Evolutionary conservation across 2,797 vertebrate species (phyloP).

Genomic region (Carduelis carduelis): DNA sequence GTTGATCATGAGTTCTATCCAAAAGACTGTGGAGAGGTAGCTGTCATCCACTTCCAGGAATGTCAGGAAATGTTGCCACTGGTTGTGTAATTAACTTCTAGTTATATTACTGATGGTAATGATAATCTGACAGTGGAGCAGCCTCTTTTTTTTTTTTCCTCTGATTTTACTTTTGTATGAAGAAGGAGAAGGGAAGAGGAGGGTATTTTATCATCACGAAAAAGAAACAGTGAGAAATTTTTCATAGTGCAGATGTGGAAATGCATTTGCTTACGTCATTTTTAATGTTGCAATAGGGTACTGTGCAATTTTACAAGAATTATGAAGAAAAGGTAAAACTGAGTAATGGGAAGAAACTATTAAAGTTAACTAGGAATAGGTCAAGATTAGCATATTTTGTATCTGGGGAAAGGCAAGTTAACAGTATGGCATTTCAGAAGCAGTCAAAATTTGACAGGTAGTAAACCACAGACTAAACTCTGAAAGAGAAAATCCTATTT

Average conservation of each 20-base stretch:
- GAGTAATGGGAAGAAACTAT: not conserved
- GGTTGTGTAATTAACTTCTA: not conserved
- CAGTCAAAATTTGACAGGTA: not conserved
- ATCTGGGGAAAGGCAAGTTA: not conserved
- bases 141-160: not conserved
- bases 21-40: not conserved
- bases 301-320: not conserved
- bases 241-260: not conserved
- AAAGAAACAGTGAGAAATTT: not conserved
- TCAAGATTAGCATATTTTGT: slow-evolving; percentile 24
- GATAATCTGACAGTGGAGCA: not conserved
- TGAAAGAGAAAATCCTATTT: not conserved
- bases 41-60: not conserved
- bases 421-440: not conserved
- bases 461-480: not conserved
- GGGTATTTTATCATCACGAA: not conserved
- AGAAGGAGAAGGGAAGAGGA: not conserved
- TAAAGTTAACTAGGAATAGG: not conserved
- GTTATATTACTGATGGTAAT: not conserved
- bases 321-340: not conserved
- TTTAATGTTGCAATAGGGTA: not conserved
- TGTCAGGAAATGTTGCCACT: not conserved
- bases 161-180: not conserved
- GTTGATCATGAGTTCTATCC: not conserved
- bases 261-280: not conserved